phyloP scores from a whole-genome alignment of 2,888 invertebrate species.

The Pseudanteris insignis region DNA sequence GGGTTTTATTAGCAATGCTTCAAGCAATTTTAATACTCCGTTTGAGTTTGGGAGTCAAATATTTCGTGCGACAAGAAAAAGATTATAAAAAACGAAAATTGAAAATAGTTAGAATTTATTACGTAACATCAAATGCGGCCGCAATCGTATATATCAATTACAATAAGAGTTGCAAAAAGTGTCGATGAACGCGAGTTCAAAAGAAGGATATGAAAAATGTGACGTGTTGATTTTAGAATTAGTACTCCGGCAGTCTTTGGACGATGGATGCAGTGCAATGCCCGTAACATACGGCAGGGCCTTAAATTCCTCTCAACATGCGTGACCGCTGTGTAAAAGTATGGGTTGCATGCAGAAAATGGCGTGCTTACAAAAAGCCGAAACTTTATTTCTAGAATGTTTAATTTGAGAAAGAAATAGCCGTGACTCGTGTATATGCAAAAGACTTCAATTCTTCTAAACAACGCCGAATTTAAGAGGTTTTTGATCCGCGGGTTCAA shows the following conservation, averaged over 20 bases:
- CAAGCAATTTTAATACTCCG: background rate
- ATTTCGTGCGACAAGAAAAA: background rate
- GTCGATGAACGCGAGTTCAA: conserved; percentile 35
- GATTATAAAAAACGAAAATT: no score
- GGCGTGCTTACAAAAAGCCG: conserved; percentile 47
- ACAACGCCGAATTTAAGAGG: conserved; percentile 58
- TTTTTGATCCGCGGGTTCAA: conserved; percentile 56
- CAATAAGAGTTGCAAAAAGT: conserved; percentile 21
- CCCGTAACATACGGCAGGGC: conserved; percentile 63
- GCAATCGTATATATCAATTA: conserved; percentile 21
- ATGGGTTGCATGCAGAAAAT: conserved; percentile 42
- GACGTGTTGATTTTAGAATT: conserved; percentile 44
- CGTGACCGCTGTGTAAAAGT: conserved; percentile 45
- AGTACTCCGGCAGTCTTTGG: conserved; percentile 43
- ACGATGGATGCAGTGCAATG: conserved; percentile 63
- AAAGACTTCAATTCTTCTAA: conserved; percentile 51
- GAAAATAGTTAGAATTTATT: conserved; percentile 25
- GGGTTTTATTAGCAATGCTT: no score
- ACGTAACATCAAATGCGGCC: conserved; percentile 16
- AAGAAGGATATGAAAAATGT: conserved; percentile 41
- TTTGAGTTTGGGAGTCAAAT: no score
- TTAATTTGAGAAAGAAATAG: conserved; percentile 63
- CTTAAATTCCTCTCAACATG: conserved; percentile 58
- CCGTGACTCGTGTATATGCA: conserved; percentile 50
- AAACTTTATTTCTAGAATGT: conserved; percentile 66